Conservation (phyloP, 2,888 invertebrate genomes). For the Stratiomys singularior region DNA sequence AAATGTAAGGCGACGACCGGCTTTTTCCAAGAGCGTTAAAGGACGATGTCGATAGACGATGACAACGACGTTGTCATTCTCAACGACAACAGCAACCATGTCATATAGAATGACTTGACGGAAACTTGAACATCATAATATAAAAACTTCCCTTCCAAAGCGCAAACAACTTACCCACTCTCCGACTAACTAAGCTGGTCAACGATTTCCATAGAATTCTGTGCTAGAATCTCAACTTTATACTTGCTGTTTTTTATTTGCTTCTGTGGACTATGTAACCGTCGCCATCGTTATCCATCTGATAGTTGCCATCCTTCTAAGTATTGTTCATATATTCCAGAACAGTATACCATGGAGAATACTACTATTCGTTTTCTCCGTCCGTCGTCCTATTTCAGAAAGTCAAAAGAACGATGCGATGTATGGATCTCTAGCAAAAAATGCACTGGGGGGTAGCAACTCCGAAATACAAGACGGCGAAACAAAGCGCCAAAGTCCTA, state of each 20-base stretch:
- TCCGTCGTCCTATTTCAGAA: not conserved
- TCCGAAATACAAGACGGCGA: not conserved
- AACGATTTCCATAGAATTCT: slow-evolving; percentile 3
- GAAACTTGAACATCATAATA: slow-evolving; percentile 33
- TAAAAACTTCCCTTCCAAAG: slow-evolving; percentile 2
- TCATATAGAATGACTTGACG: slow-evolving; percentile 38
- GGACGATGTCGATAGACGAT: slow-evolving; percentile 29
- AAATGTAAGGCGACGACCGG: slow-evolving; percentile 43
- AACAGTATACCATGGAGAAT: slow-evolving; percentile 29
- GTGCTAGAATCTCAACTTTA: not conserved
- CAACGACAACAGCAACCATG: slow-evolving; percentile 20
- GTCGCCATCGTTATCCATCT: slow-evolving; percentile 17
- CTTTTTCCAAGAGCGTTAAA: slow-evolving; percentile 6
- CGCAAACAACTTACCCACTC: not conserved
- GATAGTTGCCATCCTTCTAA: slow-evolving; percentile 3
- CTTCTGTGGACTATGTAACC: not conserved
- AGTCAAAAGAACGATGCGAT: slow-evolving; percentile 41
- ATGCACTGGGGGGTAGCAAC: not conserved
- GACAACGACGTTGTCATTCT: slow-evolving; percentile 13
- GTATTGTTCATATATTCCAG: not conserved
- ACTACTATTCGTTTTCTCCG: not conserved
- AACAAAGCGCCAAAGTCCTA: slow-evolving; percentile 10
- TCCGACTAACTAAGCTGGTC: not conserved
- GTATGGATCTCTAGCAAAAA: not conserved
- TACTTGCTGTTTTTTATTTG: not conserved